Base-by-base conservation (phyloP, 2,113 vertebrate genomes). In the Ariopsis seemanni region DNA sequence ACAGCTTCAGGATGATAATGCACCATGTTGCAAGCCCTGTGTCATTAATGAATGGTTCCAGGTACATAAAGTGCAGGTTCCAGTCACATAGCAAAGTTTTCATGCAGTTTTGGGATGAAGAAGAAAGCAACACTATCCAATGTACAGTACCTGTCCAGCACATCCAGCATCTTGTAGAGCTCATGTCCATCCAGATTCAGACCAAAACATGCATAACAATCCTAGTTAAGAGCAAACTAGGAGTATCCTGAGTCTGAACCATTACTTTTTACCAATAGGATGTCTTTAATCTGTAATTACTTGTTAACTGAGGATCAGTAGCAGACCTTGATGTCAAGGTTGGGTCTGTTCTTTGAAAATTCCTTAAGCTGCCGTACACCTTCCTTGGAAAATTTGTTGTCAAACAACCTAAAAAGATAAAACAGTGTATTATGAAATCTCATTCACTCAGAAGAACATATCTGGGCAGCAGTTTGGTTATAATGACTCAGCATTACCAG, bases 301-400 rank as follows among this genome's bases (percentile, higher is more conserved):
- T 82, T 48, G 8, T 60, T 18, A 42, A 55, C 55, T 60, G 57
- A 7, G 86, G 25, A n/a, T 93, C 89, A 93, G 80, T 83, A 52
- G 60, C 92, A 93, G 71, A 89, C 90, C 87, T 93, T 93, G 62
- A 93, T 92, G 77, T 93, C 92, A 83, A 93, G 87, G 6, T 57
- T 83, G 14, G 90, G 27, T 85, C 89, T 87, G 48, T 30, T 86
- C 57, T 88, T 93, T 27, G 92, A 85, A 77, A 93, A 93, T 65
- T 93, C 91, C 67, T 89, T 90, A 7, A 93, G 81, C 71, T 80
- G 85, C 72, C 48, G 88, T 12, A 93, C 92, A 22, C 92, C 90
- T 22, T 90, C 89, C 75, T 90, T 93, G 12, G 92, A 89, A 8
- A 93, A 65, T 85, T 92, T 93, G 89, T 93, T 93, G 91, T 93